phyloP scores from a whole-genome alignment of 2,797 vertebrate species.

The Melanotaenia pygmaea region DNA sequence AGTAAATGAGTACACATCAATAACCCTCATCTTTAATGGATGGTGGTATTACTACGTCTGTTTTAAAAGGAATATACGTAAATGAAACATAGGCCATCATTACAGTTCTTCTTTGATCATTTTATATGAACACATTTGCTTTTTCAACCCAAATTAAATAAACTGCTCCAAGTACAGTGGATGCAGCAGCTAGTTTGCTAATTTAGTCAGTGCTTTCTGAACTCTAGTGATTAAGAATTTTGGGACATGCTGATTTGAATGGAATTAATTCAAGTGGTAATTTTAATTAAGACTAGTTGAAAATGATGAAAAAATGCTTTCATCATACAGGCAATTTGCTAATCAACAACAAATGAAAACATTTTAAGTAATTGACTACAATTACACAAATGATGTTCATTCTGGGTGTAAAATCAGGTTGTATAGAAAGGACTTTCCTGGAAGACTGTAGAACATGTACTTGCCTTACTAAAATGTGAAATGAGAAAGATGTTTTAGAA shows the following conservation, averaged over 20 bases:
- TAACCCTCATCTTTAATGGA: background rate
- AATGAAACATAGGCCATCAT: slow-evolving; percentile 3
- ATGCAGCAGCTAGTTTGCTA: slow-evolving; percentile 28
- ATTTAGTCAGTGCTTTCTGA: slow-evolving; percentile 33
- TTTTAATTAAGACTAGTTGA: slow-evolving; percentile 32
- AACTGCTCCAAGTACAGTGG: slow-evolving; percentile 17
- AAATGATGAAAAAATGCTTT: slow-evolving; percentile 7
- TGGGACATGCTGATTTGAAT: slow-evolving; percentile 32
- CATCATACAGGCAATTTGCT: slow-evolving; percentile 27
- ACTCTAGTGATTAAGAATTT: slow-evolving; percentile 23
- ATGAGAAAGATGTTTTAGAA: background rate
- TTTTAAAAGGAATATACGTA: slow-evolving; percentile 7
- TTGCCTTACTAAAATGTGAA: background rate
- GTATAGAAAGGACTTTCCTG: background rate
- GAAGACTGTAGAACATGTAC: background rate
- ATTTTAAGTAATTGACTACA: slow-evolving; percentile 26
- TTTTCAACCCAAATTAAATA: slow-evolving; percentile 29
- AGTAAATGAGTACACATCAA: background rate
- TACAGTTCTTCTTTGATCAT: slow-evolving; percentile 9
- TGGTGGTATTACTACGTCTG: background rate
- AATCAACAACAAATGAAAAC: slow-evolving; percentile 35
- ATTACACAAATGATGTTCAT: slow-evolving; percentile 5
- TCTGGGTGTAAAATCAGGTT: background rate
- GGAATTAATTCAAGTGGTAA: slow-evolving; percentile 14
- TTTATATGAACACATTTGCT: background rate